Conservation (phyloP, 37 sponge, comb jelly and placozoan species). For the Aplysina aerophoba region DNA sequence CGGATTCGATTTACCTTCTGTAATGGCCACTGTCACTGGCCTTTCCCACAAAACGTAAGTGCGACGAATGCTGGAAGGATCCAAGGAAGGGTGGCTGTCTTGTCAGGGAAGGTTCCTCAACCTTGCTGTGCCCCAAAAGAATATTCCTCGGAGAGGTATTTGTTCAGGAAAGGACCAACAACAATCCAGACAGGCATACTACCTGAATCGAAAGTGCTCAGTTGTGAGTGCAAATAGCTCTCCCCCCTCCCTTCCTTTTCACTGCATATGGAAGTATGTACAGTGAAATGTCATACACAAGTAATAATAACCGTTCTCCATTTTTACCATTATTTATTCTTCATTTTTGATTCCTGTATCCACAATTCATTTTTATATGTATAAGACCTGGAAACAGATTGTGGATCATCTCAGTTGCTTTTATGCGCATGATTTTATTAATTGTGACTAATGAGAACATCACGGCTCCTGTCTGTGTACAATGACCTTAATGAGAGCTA, state of each 20-base stretch:
- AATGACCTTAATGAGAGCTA: no score
- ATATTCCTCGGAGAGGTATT: not conserved
- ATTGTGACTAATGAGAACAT: no score
- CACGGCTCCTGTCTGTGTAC: no score
- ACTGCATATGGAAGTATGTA: not conserved
- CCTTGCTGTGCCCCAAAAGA: constrained; percentile 29
- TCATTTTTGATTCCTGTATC: not conserved
- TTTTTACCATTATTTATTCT: not conserved
- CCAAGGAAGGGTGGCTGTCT: constrained; percentile 1
- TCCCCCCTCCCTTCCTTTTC: not conserved
- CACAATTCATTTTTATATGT: not conserved
- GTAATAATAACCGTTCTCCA: not conserved
- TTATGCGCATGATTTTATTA: no score
- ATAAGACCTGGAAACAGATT: not conserved
- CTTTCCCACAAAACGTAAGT: not conserved
- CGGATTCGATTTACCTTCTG: not conserved
- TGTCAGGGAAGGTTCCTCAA: not conserved
- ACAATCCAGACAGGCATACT: no score
- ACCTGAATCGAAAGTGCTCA: not conserved
- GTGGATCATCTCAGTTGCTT: no score
- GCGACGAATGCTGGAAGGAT: constrained; percentile 5
- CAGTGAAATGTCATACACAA: not conserved
- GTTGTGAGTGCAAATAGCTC: constrained; percentile 29
- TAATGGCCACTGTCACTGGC: constrained; percentile 16
- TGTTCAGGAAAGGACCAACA: not conserved